Evolutionary conservation across 2,888 invertebrate species (phyloP).

Genomic region (Fragum fragum): DNA sequence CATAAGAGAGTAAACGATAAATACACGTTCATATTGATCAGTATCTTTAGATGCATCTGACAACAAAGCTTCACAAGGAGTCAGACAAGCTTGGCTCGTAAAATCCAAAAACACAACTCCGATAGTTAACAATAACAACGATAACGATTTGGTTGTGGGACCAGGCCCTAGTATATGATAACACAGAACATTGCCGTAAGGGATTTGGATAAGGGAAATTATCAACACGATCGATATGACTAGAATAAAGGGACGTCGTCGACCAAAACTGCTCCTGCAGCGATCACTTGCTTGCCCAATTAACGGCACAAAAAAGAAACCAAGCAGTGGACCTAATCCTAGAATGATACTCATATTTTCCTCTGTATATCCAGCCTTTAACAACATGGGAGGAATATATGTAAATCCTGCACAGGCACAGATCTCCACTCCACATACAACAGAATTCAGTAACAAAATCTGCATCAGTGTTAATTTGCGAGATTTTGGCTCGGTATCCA

Average conservation of each 20-base stretch:
- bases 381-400: constrained; percentile 87
- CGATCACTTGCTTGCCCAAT: constrained; percentile 87
- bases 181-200: constrained; percentile 83
- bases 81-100: constrained; percentile 98
- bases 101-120: constrained; percentile 98
- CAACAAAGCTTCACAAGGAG: constrained; percentile 96
- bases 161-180: constrained; percentile 71
- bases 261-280: constrained; percentile 85
- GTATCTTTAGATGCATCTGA: constrained; percentile 95
- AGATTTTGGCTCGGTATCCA: constrained; percentile 5
- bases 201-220: constrained; percentile 86
- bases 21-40: constrained; percentile 96
- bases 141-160: constrained; percentile 68
- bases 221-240: constrained; percentile 85
- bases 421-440: constrained; percentile 88
- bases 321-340: constrained; percentile 87
- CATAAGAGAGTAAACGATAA: constrained; percentile 98
- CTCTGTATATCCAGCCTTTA: constrained; percentile 87
- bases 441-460: constrained; percentile 86
- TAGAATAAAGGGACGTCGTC: constrained; percentile 87
- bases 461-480: constrained; percentile 66
- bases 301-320: constrained; percentile 86
- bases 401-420: constrained; percentile 88
- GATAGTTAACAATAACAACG: constrained; percentile 86
- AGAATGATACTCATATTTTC: constrained; percentile 87